These are phyloP conservation scores for Noctua fimbriata DNA, from an alignment of 2,888 invertebrate species.

Conservation along the genomic window DNA sequence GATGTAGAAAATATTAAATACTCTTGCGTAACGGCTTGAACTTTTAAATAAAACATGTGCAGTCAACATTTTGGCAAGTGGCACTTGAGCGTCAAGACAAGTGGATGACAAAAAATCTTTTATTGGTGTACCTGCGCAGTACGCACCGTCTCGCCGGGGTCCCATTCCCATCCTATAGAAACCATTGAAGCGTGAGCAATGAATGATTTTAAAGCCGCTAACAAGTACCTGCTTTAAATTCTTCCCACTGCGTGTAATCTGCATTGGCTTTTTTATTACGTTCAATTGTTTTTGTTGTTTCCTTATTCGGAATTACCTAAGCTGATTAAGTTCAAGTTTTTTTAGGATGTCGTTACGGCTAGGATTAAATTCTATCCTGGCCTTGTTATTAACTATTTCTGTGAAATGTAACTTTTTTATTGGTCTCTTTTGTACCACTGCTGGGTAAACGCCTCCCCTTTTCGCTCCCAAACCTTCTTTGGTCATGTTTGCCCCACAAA, in stretches of 20 bases:
- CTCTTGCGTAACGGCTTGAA: slow-evolving; percentile 21
- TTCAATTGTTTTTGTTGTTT: slow-evolving; percentile 56
- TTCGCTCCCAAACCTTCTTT: not conserved
- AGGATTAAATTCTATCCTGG: not conserved
- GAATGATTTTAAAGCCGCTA: slow-evolving; percentile 82
- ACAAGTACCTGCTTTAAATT: slow-evolving; percentile 81
- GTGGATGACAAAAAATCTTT: slow-evolving; percentile 74
- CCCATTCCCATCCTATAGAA: slow-evolving; percentile 79
- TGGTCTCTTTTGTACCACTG: not conserved
- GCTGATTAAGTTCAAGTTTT: slow-evolving; percentile 13
- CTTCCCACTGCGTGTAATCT: slow-evolving; percentile 71
- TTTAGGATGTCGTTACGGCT: slow-evolving; percentile 3
- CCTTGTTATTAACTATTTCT: not conserved
- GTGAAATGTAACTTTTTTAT: not conserved
- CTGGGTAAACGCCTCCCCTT: not conserved
- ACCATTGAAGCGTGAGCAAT: slow-evolving; percentile 84
- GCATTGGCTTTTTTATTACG: slow-evolving; percentile 62
- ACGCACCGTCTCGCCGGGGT: slow-evolving; percentile 78
- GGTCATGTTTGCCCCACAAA: not conserved
- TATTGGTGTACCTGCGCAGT: slow-evolving; percentile 83
- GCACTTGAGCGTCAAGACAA: slow-evolving; percentile 74
- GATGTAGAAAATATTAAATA: not conserved
- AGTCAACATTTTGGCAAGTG: slow-evolving; percentile 44
- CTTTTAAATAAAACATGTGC: slow-evolving; percentile 36
- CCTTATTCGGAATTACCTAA: slow-evolving; percentile 6